phyloP scores from a whole-genome alignment of 2,797 vertebrate species.

The Pipistrellus nathusii region DNA sequence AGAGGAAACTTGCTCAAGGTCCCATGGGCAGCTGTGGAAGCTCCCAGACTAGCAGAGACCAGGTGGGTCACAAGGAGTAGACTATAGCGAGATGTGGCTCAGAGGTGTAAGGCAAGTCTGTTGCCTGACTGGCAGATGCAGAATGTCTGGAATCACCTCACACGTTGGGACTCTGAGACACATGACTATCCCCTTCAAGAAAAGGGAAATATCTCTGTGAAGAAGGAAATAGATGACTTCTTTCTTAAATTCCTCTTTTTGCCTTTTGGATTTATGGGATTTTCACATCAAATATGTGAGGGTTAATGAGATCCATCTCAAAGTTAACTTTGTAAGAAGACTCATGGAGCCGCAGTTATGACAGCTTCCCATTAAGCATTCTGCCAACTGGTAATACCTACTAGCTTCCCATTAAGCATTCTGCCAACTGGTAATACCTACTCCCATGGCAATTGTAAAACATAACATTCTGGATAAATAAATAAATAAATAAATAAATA shows the following conservation, averaged over 20 bases:
- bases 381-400: not conserved
- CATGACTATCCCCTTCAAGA: not conserved
- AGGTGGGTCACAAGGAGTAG: not conserved
- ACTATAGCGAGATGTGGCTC: not conserved
- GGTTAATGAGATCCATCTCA: not conserved
- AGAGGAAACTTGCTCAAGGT: not conserved
- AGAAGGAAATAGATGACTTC: not conserved
- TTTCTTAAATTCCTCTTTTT: not conserved
- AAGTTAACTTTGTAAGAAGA: not conserved
- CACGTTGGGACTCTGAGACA: not conserved
- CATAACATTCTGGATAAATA: constrained; percentile 47
- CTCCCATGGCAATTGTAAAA: constrained; percentile 34
- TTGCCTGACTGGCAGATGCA: not conserved
- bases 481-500: constrained; percentile 47
- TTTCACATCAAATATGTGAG: not conserved
- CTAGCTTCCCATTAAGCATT: not conserved
- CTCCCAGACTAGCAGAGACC: not conserved
- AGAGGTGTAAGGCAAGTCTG: not conserved
- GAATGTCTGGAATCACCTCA: not conserved
- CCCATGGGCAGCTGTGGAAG: not conserved
- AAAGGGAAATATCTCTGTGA: not conserved
- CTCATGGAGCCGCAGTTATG: not conserved
- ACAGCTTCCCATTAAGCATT: not conserved
- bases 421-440: not conserved
- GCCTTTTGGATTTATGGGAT: not conserved